Evolutionary conservation across 2,888 invertebrate genomes (phyloP).

Genomic region (Drosophila aldrichi): DNA sequence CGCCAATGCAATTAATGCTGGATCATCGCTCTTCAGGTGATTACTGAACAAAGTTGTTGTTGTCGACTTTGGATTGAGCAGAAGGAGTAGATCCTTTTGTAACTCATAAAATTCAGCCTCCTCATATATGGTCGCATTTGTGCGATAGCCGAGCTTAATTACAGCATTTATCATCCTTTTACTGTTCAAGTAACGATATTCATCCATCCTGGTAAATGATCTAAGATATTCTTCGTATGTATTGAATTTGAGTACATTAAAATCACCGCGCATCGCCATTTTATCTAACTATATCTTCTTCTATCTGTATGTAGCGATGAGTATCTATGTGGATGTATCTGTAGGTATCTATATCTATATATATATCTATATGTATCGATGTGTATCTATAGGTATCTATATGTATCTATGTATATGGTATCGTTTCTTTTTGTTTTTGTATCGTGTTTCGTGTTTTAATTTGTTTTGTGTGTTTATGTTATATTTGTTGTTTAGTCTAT

Average conservation of each 20-base stretch:
- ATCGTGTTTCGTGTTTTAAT: not conserved
- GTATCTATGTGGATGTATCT: not conserved
- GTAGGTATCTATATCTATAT: too few relatives aligned
- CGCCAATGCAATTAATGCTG: slow-evolving; percentile 88
- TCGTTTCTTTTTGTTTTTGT: not conserved
- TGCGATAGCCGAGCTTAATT: slow-evolving; percentile 92
- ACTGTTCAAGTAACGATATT: slow-evolving; percentile 91
- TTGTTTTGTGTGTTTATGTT: not conserved
- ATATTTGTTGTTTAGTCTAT: slow-evolving; percentile 3
- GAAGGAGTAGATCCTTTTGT: slow-evolving; percentile 87
- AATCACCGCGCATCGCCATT: slow-evolving; percentile 35
- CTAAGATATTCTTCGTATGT: slow-evolving; percentile 93
- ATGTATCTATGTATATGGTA: not conserved
- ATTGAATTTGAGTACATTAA: slow-evolving; percentile 68
- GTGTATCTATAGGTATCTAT: not conserved
- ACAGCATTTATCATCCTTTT: slow-evolving; percentile 89
- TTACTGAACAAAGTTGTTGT: slow-evolving; percentile 88
- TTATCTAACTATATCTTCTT: not conserved
- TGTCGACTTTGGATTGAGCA: slow-evolving; percentile 86
- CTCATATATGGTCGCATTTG: slow-evolving; percentile 84
- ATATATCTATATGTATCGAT: not conserved
- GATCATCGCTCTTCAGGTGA: slow-evolving; percentile 86
- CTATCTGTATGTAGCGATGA: not conserved
- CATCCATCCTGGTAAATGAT: slow-evolving; percentile 90
- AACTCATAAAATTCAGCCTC: slow-evolving; percentile 88